Percentiles rank a stretch among this genome's conserved stretches.
Evolutionary conservation across 2,113 vertebrate genomes (phyloP).

Genomic region (Puffinus mauretanicus): DNA sequence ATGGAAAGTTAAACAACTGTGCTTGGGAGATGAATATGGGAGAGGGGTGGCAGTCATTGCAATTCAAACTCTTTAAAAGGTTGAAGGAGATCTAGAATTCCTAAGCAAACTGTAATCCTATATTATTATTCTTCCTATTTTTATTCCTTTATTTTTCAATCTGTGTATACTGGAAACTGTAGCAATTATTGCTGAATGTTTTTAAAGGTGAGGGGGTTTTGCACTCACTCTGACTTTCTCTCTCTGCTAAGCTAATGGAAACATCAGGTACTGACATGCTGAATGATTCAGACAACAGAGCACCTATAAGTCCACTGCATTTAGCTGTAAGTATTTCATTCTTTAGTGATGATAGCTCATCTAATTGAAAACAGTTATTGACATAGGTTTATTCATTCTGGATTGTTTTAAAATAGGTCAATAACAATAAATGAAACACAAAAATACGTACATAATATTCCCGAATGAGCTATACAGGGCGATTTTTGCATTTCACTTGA

Average conservation of each 20-base stretch:
- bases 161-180: background rate
- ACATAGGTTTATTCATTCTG: background rate
- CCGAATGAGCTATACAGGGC: background rate
- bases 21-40: background rate
- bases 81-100: background rate
- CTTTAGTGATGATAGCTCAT: background rate
- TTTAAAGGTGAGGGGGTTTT: background rate
- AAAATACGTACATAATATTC: background rate
- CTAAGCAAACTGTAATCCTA: background rate
- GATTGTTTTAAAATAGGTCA: background rate
- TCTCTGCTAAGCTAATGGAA: slow-evolving; percentile 89
- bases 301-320: slow-evolving; percentile 93
- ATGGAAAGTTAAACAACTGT: background rate
- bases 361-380: background rate
- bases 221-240: background rate
- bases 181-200: background rate
- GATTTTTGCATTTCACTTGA: background rate
- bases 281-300: slow-evolving; percentile 88
- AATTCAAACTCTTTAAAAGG: background rate
- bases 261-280: slow-evolving; percentile 94
- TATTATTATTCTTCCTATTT: background rate
- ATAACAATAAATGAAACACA: background rate
- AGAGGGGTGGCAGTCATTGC: background rate
- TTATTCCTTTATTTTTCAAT: background rate
- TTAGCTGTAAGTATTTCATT: slow-evolving; percentile 87